phyloP scores from a whole-genome alignment of 1,140 invertebrate genomes.

The Bombus huntii region DNA sequence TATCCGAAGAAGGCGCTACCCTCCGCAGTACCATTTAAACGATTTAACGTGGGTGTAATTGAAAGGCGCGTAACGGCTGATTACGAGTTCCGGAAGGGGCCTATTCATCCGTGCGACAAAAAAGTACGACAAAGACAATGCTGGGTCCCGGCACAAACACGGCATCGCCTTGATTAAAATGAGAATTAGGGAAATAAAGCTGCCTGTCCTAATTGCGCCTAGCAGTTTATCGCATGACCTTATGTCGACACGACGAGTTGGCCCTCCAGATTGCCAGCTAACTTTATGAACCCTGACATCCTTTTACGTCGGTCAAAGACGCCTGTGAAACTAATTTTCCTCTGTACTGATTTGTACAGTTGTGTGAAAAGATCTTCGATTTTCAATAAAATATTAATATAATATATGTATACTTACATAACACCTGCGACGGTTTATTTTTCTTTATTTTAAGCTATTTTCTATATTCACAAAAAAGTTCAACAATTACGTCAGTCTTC shows the following conservation, averaged over 20 bases:
- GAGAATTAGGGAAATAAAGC: constrained; percentile 79
- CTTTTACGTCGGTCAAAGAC: too few species aligned
- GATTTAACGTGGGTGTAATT: constrained; percentile 60
- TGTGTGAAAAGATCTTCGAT: neutral
- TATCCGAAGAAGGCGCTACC: constrained; percentile 19
- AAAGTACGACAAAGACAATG: constrained; percentile 75
- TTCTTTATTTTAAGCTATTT: too few species aligned
- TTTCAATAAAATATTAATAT: neutral
- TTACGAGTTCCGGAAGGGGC: constrained; percentile 71
- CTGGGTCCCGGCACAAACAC: constrained; percentile 56
- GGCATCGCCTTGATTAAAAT: constrained; percentile 76
- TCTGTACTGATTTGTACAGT: neutral
- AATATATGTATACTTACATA: too few species aligned
- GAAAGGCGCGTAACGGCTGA: constrained; percentile 75
- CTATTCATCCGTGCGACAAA: constrained; percentile 56
- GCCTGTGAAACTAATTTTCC: neutral
- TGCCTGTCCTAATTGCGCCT: constrained; percentile 66
- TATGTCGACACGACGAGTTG: constrained; percentile 30
- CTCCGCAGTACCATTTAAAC: constrained; percentile 61
- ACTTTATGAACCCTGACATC: constrained; percentile 35
- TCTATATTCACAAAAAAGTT: too few species aligned
- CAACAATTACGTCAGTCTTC: too few species aligned
- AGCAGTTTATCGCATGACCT: constrained; percentile 65
- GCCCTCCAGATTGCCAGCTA: constrained; percentile 25
- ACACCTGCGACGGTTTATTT: too few species aligned